Conservation (phyloP, 2,113 vertebrate species). For the Paracanthobrama guichenoti region DNA sequence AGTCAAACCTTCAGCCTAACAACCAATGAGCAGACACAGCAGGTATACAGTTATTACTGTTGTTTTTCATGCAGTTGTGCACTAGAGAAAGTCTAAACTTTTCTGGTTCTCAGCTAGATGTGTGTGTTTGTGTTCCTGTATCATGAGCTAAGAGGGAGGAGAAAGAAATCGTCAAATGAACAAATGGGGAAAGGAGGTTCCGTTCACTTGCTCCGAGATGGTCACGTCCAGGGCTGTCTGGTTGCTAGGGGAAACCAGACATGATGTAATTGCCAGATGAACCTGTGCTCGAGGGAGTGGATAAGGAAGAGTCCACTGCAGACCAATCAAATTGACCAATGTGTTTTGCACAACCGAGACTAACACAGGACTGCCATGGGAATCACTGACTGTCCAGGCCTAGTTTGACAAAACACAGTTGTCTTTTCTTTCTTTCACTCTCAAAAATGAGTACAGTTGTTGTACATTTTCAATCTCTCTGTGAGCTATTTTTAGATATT, state of each 20-base stretch:
- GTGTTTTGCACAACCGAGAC: neutral
- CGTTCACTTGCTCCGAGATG: slow-evolving; percentile 38
- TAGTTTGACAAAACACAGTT: neutral
- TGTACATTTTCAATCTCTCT: neutral
- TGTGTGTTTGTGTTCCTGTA: slow-evolving; percentile 3
- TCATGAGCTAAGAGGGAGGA: neutral
- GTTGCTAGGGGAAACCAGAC: slow-evolving; percentile 84
- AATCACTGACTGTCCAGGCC: slow-evolving; percentile 11
- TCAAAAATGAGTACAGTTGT: neutral
- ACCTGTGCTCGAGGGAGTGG: slow-evolving; percentile 74
- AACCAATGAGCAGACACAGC: neutral
- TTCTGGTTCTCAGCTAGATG: neutral
- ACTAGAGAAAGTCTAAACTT: neutral
- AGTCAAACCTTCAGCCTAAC: neutral
- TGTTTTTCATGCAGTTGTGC: neutral
- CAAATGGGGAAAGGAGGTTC: neutral
- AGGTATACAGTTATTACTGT: neutral
- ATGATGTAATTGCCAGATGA: slow-evolving; percentile 78
- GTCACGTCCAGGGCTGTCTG: slow-evolving; percentile 75
- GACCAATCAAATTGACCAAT: slow-evolving; percentile 51
- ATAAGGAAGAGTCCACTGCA: slow-evolving; percentile 47
- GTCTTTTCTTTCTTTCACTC: slow-evolving; percentile 5
- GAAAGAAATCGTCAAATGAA: neutral
- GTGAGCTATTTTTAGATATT: neutral
- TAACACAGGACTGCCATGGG: slow-evolving; percentile 2